Conservation (phyloP, 2,113 vertebrate genomes). For the Rhabdomys dilectus region DNA sequence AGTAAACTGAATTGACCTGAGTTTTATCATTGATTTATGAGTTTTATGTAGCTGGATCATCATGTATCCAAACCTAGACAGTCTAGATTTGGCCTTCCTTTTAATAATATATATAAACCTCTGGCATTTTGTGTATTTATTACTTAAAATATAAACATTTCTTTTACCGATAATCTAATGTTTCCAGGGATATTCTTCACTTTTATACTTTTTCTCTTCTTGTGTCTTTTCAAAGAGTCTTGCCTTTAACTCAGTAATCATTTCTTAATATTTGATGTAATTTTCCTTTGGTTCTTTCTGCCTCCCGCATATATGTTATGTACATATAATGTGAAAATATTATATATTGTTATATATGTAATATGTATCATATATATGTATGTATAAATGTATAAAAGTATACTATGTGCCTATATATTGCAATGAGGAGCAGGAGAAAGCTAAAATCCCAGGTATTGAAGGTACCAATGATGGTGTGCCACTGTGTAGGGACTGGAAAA, state of each 20-base stretch:
- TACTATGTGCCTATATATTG: neutral
- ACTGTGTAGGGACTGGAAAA: rapidly evolving
- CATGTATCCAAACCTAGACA: neutral
- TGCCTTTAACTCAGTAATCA: neutral
- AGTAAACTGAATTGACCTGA: too few species aligned
- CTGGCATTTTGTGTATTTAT: neutral
- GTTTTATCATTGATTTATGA: neutral
- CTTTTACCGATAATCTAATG: neutral
- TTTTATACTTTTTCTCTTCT: neutral
- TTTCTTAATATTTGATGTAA: neutral
- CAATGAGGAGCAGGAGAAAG: neutral
- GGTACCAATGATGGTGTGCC: too few species aligned
- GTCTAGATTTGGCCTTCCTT: neutral
- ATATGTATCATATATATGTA: neutral
- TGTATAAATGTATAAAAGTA: neutral
- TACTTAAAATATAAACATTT: neutral
- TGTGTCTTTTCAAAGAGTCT: neutral
- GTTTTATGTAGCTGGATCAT: neutral
- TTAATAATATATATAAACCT: neutral
- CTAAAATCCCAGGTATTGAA: neutral
- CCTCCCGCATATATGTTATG: too few species aligned
- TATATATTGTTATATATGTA: neutral
- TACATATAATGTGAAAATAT: neutral
- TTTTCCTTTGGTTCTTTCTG: neutral
- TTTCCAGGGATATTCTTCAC: neutral